Conservation (phyloP, 1,140 invertebrate genomes). For the Drosophila sucinea region DNA sequence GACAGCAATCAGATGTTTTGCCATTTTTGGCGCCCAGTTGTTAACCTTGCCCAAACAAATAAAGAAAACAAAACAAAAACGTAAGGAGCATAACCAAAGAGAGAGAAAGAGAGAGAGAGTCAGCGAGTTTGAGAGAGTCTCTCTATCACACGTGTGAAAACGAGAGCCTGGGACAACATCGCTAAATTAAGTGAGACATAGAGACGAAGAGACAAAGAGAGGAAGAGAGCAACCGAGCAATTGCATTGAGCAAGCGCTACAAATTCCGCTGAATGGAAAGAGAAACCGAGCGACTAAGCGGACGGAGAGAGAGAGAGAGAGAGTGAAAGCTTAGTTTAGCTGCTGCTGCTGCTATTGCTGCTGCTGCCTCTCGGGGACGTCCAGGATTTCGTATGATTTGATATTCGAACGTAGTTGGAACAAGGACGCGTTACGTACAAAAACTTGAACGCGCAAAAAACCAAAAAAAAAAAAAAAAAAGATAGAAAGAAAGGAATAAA, state of each 20-base stretch:
- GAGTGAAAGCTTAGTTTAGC: constrained; percentile 44
- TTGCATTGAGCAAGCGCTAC: constrained; percentile 22
- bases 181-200: constrained; percentile 10
- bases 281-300: constrained; percentile 30
- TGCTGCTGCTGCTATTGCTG: constrained; percentile 31
- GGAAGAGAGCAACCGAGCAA: not conserved
- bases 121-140: not conserved
- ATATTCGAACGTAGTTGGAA: constrained; percentile 72
- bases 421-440: constrained; percentile 78
- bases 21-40: constrained; percentile 69
- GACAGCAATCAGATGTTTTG: constrained; percentile 79
- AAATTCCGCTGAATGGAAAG: constrained; percentile 47
- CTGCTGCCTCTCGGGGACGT: constrained; percentile 63
- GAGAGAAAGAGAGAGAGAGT: constrained; percentile 11
- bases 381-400: constrained; percentile 70
- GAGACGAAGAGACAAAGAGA: not conserved
- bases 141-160: constrained; percentile 23
- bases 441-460: constrained; percentile 58
- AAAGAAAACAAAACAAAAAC: constrained; percentile 76
- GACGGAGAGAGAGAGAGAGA: constrained; percentile 2
- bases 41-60: constrained; percentile 74
- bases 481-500: constrained; percentile 16
- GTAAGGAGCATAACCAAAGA: constrained; percentile 34
- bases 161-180: constrained; percentile 44
- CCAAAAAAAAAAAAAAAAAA: constrained; percentile 30